Base-by-base conservation (phyloP, 2,113 vertebrate species). In the Chloropsis cyanopogon region DNA sequence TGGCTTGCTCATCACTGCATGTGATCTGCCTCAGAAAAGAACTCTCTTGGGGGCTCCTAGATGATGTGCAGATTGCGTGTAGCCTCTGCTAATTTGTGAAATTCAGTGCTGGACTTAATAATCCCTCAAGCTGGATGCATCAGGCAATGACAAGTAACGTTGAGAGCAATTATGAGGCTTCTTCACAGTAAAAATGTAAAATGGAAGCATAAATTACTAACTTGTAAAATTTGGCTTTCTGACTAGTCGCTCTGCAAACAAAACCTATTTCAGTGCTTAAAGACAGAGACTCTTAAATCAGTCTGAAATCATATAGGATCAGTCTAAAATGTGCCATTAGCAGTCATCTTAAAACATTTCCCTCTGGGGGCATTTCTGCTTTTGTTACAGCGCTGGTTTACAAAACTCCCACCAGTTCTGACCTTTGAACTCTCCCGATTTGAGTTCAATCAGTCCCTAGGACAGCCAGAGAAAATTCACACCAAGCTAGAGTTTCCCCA, bases 381-480 rank as follows among this genome's bases (percentile, higher is more conserved):
- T 83, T 42, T 87, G 33, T 97, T 93, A 18, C 97, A 99, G 99
- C 98, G 98, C 94, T 99, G 99, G 99, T 99, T 99, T 94, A 99
- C 99, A 89, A 99, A 98, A 83, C 98, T 99, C 31, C 99, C 99
- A 16, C 99, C 99, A 0, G 99, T 99, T 22, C 90, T 99, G 98
- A 99, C 99, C 42, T 99, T 99, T 95, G 99, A 99, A 91, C 98
- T 99, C 82, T 99, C 99, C 24, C 98, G 99, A 81, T 99, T 99
- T 96, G 99, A 99, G 94, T 99, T 99, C 97, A 99, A 99, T 97
- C 99, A 99, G 49, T 99, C 99, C 29, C 97, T 99, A 7, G 99
- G 99, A n/a, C 99, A 99, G 59, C 99, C 99, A 9, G 99, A 99
- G 98, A 99, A 99, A 97, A 99, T 99, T 88, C 99, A 99, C 98